Conservation (phyloP, 2,113 vertebrate species). For the Marmota monax region DNA sequence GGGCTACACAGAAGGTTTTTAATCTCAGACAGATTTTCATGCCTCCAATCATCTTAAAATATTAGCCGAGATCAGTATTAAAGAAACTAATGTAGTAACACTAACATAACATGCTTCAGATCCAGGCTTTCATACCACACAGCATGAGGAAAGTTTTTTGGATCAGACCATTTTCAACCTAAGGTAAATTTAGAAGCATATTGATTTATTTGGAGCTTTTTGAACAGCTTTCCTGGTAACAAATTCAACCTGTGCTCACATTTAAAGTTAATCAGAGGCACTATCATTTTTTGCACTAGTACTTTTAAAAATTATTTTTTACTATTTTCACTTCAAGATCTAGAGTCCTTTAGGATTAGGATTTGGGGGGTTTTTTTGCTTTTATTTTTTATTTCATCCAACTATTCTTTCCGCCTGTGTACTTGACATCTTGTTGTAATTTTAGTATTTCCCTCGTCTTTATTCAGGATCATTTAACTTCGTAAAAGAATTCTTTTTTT, state of each 20-base stretch:
- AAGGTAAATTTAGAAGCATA: constrained; percentile 35
- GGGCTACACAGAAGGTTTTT: constrained; percentile 28
- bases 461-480: not conserved
- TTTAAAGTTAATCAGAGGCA: constrained; percentile 14
- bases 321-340: not conserved
- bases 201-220: constrained; percentile 7
- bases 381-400: constrained; percentile 16
- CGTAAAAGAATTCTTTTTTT: not conserved
- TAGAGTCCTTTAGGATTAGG: not conserved
- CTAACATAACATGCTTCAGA: not conserved
- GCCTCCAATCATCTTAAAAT: constrained; percentile 64
- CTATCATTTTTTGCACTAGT: not conserved
- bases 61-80: constrained; percentile 6
- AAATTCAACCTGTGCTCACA: constrained; percentile 16
- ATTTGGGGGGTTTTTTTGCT: not conserved
- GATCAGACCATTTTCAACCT: not conserved
- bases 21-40: constrained; percentile 68
- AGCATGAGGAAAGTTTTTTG: not conserved
- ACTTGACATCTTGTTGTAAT: not conserved
- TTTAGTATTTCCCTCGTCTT: not conserved
- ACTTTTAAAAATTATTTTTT: not conserved
- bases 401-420: not conserved
- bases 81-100: constrained; percentile 3
- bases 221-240: not conserved
- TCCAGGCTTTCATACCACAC: not conserved